Evolutionary conservation across 2,113 vertebrate species (phyloP).

Genomic region (Atherinomorus stipes): DNA sequence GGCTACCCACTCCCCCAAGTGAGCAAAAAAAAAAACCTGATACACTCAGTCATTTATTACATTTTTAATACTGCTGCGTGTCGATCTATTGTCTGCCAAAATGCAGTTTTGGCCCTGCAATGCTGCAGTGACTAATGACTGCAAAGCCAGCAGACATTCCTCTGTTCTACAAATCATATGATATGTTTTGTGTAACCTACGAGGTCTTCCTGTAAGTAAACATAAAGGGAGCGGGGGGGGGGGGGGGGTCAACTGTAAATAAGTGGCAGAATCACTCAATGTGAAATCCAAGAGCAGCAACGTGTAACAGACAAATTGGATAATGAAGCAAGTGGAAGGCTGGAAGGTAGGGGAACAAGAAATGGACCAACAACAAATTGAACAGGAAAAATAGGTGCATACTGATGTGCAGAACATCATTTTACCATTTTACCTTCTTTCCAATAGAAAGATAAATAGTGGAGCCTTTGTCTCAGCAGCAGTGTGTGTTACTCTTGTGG

Average conservation of each 20-base stretch:
- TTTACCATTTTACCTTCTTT: not conserved
- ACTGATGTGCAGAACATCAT: constrained; percentile 29
- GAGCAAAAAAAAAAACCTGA: not conserved
- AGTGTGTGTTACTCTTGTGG: not conserved
- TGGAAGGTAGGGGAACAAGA: constrained; percentile 32
- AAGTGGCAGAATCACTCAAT: constrained; percentile 48
- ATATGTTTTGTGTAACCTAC: constrained; percentile 33
- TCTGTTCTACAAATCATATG: constrained; percentile 26
- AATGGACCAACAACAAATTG: constrained; percentile 21
- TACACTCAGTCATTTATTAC: constrained; percentile 21
- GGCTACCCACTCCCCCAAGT: too few species aligned
- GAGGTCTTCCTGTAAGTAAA: constrained; percentile 11
- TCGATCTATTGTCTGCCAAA: constrained; percentile 19
- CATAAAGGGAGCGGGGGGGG: not conserved
- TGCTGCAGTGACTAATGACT: constrained; percentile 29
- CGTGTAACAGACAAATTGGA: constrained; percentile 56
- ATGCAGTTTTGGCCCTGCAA: constrained; percentile 30
- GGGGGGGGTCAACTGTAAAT: constrained; percentile 34
- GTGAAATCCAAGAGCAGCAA: constrained; percentile 39
- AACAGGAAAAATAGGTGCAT: constrained; percentile 33
- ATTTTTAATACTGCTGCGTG: constrained; percentile 12
- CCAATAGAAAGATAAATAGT: constrained; percentile 22
- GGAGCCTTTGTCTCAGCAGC: constrained; percentile 29
- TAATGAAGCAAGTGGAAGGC: constrained; percentile 26
- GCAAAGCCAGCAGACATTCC: constrained; percentile 12